phyloP scores from a whole-genome alignment of 2,113 vertebrate species.

The Athene noctua region DNA sequence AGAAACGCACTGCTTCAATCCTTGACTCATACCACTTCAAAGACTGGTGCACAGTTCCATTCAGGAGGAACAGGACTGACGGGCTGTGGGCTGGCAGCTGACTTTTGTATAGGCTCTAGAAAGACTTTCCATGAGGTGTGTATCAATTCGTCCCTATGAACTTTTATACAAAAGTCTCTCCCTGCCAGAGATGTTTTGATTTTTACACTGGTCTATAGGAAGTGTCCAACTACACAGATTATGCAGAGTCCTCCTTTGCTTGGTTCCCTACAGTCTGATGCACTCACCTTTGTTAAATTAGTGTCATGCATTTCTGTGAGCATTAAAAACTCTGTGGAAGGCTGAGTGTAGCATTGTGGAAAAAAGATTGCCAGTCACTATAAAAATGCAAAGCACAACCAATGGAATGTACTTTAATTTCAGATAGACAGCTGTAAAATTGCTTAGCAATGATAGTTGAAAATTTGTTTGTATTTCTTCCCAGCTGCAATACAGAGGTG shows the following conservation, averaged over 20 bases:
- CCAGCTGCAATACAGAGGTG: conserved; percentile 24
- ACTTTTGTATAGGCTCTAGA: background rate
- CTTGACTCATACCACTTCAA: background rate
- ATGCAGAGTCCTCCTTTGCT: background rate
- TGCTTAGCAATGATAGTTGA: conserved; percentile 18
- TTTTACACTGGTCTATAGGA: background rate
- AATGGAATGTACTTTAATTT: conserved; percentile 32
- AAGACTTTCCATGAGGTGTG: background rate
- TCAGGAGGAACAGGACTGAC: background rate
- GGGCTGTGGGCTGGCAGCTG: background rate
- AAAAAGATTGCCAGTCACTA: background rate
- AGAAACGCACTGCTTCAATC: background rate
- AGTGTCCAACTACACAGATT: background rate
- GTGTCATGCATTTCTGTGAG: background rate
- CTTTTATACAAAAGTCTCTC: background rate
- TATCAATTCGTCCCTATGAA: background rate
- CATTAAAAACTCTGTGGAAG: background rate
- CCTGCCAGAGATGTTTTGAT: background rate
- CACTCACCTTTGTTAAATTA: background rate
- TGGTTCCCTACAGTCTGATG: background rate
- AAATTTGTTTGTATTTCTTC: conserved; percentile 32
- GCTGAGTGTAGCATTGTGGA: background rate
- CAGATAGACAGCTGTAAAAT: conserved; percentile 35
- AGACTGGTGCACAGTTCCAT: background rate
- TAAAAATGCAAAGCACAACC: conserved; percentile 36